Evolutionary conservation across 2,888 invertebrate genomes (phyloP).

Genomic region (Acanthosepion esculentum): DNA sequence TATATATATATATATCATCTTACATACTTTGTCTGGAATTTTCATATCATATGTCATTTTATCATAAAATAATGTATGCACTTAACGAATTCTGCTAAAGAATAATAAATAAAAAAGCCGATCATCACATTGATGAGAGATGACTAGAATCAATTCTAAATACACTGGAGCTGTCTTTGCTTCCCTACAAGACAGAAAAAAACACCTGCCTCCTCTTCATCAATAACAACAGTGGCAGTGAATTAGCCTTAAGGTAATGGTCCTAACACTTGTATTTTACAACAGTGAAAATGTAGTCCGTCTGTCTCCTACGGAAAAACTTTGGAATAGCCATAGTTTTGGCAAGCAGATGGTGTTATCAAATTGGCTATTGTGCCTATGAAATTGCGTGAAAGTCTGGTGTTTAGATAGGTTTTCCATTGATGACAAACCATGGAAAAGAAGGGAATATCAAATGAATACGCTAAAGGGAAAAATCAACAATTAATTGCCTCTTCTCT

Average conservation of each 20-base stretch:
- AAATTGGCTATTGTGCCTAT: not conserved
- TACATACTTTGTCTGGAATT: too few relatives aligned
- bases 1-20: too few relatives aligned
- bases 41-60: too few relatives aligned
- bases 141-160: not conserved
- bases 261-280: not conserved
- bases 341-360: not conserved
- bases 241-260: not conserved
- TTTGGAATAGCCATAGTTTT: not conserved
- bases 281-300: not conserved
- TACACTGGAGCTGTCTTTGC: not conserved
- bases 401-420: not conserved
- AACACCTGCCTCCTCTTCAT: not conserved
- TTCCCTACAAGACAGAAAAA: not conserved
- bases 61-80: not conserved
- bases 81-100: not conserved
- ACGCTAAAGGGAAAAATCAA: too few relatives aligned
- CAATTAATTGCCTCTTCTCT: too few relatives aligned
- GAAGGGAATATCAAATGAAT: too few relatives aligned
- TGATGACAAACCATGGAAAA: too few relatives aligned
- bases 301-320: not conserved
- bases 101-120: too few relatives aligned
- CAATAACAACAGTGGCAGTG: not conserved
- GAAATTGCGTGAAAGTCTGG: not conserved
- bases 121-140: not conserved